These are phyloP conservation scores for Cosmia trapezina DNA, from an alignment of 2,888 invertebrate genomes.

Conservation along the genomic window DNA sequence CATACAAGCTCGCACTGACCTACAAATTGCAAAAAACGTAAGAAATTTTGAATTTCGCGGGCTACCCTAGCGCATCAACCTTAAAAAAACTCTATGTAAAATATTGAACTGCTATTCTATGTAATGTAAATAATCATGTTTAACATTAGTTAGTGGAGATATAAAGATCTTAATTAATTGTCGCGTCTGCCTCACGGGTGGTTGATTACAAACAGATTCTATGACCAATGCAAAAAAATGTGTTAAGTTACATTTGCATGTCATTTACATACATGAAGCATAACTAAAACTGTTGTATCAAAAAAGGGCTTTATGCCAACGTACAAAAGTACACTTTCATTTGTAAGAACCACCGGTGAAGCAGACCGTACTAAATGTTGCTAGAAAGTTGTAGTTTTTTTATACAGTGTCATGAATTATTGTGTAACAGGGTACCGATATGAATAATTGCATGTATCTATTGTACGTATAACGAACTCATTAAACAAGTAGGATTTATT, in stretches of 20 bases:
- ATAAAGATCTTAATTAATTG: conserved; percentile 58
- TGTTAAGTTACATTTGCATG: conserved; percentile 18
- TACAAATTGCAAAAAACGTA: no score
- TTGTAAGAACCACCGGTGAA: conserved; percentile 48
- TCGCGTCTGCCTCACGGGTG: conserved; percentile 31
- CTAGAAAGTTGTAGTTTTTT: conserved; percentile 76
- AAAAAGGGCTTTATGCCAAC: conserved; percentile 25
- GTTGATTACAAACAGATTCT: conserved; percentile 17
- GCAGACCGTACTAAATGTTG: conserved; percentile 63
- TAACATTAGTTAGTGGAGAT: conserved; percentile 56
- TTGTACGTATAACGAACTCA: conserved; percentile 54
- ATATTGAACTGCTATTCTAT: conserved; percentile 41
- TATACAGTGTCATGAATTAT: conserved; percentile 74
- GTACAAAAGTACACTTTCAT: conserved; percentile 34
- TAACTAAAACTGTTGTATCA: conserved; percentile 2
- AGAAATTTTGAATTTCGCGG: no score
- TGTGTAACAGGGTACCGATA: conserved; percentile 78
- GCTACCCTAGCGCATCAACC: no score
- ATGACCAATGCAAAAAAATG: conserved; percentile 1
- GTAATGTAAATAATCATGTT: conserved; percentile 67
- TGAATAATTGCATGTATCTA: conserved; percentile 60
- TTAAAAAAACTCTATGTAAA: conserved; percentile 32
- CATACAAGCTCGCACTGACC: no score
- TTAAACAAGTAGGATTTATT: conserved; percentile 40
- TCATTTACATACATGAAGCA: neutral